These are phyloP conservation scores for Podarcis lilfordi DNA, from an alignment of 2,797 vertebrate genomes.

Conservation along the genomic window DNA sequence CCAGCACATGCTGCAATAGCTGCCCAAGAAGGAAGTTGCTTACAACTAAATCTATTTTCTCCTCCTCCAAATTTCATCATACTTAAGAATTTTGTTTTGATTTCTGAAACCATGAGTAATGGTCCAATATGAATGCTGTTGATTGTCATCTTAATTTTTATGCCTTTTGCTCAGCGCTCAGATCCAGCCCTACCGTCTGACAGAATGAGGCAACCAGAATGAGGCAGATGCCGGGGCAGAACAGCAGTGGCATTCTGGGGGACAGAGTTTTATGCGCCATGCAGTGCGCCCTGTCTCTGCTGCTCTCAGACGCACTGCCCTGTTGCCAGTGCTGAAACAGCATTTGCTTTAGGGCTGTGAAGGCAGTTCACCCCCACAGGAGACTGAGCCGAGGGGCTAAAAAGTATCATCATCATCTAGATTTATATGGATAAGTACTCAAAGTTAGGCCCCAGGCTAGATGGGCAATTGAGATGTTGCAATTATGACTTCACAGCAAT, in stretches of 20 bases:
- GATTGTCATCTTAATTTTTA: conserved; percentile 27
- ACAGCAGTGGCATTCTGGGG: background rate
- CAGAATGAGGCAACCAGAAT: background rate
- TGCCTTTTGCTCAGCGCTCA: background rate
- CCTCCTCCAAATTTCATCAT: background rate
- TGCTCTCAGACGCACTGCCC: no score
- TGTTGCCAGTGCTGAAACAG: no score
- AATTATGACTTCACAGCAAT: no score
- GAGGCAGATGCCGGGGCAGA: background rate
- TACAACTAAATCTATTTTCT: conserved; percentile 34
- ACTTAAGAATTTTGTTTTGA: conserved; percentile 30
- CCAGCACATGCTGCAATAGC: conserved; percentile 6
- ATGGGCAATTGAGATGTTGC: no score
- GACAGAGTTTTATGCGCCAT: no score
- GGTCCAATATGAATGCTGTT: conserved; percentile 24
- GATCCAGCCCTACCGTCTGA: background rate
- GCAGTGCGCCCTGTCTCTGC: no score
- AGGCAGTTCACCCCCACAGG: background rate
- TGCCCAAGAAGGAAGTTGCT: conserved; percentile 39
- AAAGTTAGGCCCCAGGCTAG: no score
- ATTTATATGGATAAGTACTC: no score
- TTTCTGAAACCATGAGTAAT: conserved; percentile 56
- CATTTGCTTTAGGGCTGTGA: background rate
- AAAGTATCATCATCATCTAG: no score
- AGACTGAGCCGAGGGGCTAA: background rate